Percentiles rank a stretch among this genome's conserved stretches.
Evolutionary conservation across 2,113 vertebrate genomes (phyloP).

Genomic region (Hydropotes inermis): DNA sequence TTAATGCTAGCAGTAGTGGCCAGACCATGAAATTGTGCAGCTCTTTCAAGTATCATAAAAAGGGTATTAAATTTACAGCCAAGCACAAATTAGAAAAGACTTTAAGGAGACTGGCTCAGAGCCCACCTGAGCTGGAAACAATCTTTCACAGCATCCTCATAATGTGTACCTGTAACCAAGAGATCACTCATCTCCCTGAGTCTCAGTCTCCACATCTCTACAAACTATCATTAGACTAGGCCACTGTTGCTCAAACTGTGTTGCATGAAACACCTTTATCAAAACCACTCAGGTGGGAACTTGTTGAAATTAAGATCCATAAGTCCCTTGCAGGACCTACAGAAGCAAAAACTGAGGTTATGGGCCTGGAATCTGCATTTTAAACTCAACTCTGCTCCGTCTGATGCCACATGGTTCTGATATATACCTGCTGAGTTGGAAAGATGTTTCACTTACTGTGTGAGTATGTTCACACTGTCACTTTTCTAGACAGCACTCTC

Average conservation of each 20-base stretch:
- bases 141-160: neutral
- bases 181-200: neutral
- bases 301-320: neutral
- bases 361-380: neutral
- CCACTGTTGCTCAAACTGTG: neutral
- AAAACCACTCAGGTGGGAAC: neutral
- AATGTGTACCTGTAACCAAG: neutral
- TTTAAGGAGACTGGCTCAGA: slow-evolving; percentile 38
- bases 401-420: neutral
- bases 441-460: neutral
- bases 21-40: slow-evolving; percentile 58
- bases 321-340: neutral
- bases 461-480: neutral
- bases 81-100: slow-evolving; percentile 57
- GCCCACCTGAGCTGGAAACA: neutral
- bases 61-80: slow-evolving; percentile 51
- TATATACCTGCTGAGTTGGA: neutral
- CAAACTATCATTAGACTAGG: neutral
- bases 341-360: neutral
- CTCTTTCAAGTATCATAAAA: slow-evolving; percentile 65
- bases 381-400: neutral
- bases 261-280: neutral
- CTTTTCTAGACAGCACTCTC: neutral
- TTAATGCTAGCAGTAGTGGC: slow-evolving; percentile 44
- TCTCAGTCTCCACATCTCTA: neutral